Evolutionary conservation across 2,888 invertebrate genomes (phyloP).

Genomic region (Vandiemenella viatica): DNA sequence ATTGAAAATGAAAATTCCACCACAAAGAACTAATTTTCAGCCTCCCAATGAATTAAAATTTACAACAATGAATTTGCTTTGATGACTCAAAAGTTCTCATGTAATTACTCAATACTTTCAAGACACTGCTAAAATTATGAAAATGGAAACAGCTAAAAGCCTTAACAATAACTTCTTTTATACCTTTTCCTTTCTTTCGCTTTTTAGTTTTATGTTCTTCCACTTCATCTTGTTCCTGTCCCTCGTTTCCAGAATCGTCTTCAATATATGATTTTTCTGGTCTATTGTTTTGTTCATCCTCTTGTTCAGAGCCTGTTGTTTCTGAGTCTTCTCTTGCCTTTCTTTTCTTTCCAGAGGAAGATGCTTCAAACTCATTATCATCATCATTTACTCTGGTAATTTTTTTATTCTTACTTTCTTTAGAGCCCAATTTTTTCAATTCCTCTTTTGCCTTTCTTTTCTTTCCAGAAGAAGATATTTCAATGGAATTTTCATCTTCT

Average conservation of each 20-base stretch:
- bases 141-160: no score
- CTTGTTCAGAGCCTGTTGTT: neutral
- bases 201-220: no score
- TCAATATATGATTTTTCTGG: neutral
- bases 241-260: slow-evolving; percentile 16
- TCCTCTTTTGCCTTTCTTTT: neutral
- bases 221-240: no score
- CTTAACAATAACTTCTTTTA: no score
- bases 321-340: neutral
- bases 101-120: no score
- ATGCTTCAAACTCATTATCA: slow-evolving; percentile 11
- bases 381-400: slow-evolving; percentile 8
- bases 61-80: no score
- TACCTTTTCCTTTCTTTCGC: no score
- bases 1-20: no score
- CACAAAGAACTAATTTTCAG: no score
- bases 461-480: slow-evolving; percentile 1
- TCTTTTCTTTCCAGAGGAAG: slow-evolving; percentile 10
- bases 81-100: no score
- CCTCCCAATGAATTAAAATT: no score
- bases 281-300: neutral
- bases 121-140: no score
- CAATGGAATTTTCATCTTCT: neutral
- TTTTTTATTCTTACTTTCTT: slow-evolving; percentile 21
- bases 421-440: slow-evolving; percentile 11